Conservation (phyloP, 2,888 invertebrate genomes). For the Chaetoderma sp. region DNA sequence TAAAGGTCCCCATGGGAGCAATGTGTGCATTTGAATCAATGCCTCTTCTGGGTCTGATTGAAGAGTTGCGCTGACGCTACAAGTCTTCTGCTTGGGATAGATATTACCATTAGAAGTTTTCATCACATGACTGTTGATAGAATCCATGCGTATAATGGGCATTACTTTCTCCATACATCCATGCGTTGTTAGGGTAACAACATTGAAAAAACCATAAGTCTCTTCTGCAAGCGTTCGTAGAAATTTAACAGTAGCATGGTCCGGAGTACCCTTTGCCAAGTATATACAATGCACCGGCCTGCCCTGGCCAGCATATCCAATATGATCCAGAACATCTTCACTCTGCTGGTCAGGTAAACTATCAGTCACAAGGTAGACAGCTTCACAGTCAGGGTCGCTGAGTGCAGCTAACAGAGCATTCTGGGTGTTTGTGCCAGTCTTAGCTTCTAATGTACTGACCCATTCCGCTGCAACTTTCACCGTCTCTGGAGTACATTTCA, state of each 20-base stretch:
- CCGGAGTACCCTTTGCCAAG: slow-evolving; percentile 54
- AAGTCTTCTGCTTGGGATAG: slow-evolving; percentile 47
- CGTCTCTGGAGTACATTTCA: slow-evolving; percentile 65
- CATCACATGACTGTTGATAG: slow-evolving; percentile 52
- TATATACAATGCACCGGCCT: slow-evolving; percentile 66
- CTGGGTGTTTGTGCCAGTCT: slow-evolving; percentile 67
- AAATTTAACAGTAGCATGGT: slow-evolving; percentile 59
- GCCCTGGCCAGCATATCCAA: slow-evolving; percentile 48
- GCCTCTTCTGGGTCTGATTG: slow-evolving; percentile 54
- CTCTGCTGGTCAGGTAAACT: slow-evolving; percentile 66
- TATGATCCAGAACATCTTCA: slow-evolving; percentile 61
- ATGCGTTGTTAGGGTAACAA: slow-evolving; percentile 57
- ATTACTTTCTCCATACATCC: slow-evolving; percentile 63
- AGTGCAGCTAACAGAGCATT: slow-evolving; percentile 65
- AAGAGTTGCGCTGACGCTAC: slow-evolving; percentile 55
- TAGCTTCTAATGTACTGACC: slow-evolving; percentile 60
- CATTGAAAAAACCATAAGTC: slow-evolving; percentile 65
- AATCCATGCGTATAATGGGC: slow-evolving; percentile 60
- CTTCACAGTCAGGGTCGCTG: slow-evolving; percentile 57
- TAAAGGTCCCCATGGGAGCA: background rate
- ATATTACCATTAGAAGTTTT: slow-evolving; percentile 58
- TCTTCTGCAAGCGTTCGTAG: slow-evolving; percentile 64
- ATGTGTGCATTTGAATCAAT: too few relatives aligned
- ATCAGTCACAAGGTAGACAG: slow-evolving; percentile 66
- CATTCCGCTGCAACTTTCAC: slow-evolving; percentile 64